These are phyloP conservation scores for Tortricodes alternella DNA, from an alignment of 2,888 invertebrate genomes.

Conservation along the genomic window DNA sequence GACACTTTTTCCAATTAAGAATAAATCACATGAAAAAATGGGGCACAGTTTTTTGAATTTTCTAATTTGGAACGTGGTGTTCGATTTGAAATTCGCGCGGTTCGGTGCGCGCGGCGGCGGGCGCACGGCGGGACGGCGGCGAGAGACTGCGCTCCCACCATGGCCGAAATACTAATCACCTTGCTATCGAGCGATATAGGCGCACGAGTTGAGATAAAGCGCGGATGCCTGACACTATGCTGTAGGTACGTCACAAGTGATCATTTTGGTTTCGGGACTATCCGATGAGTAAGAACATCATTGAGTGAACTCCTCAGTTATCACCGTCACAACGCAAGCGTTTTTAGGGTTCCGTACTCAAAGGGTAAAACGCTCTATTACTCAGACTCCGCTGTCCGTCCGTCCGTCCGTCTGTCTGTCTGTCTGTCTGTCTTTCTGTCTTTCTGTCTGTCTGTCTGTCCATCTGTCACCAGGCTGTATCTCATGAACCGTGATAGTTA, in stretches of 20 bases:
- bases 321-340: too few species aligned
- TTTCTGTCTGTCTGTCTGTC: too few species aligned
- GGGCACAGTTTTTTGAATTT: conserved; percentile 39
- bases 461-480: too few species aligned
- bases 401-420: too few species aligned
- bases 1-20: conserved; percentile 60
- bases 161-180: conserved; percentile 77
- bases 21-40: conserved; percentile 37
- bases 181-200: conserved; percentile 71
- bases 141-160: conserved; percentile 79
- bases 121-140: conserved; percentile 68
- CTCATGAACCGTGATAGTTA: too few species aligned
- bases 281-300: not conserved
- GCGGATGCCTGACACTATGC: conserved; percentile 42
- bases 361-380: too few species aligned
- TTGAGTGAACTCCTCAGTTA: too few species aligned
- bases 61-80: conserved; percentile 38
- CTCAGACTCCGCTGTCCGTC: too few species aligned
- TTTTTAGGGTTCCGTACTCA: too few species aligned
- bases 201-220: conserved; percentile 45
- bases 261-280: not conserved
- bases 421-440: too few species aligned
- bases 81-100: conserved; percentile 61
- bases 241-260: not conserved
- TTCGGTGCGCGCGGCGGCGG: conserved; percentile 50